phyloP scores from a whole-genome alignment of 2,113 vertebrate species.

The Electrona antarctica region DNA sequence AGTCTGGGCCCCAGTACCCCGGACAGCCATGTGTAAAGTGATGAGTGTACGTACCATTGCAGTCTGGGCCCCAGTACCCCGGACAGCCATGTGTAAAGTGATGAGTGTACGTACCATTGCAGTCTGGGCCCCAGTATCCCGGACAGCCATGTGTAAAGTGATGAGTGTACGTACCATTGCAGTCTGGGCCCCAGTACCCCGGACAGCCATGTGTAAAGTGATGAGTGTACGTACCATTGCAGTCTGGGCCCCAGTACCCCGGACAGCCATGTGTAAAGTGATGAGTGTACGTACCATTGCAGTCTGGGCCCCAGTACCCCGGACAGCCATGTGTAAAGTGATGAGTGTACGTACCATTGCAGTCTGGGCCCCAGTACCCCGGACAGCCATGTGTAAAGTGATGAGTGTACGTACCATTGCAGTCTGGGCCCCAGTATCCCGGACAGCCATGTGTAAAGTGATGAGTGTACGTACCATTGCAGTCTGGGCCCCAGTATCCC shows the following conservation, averaged over 20 bases:
- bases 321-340: too few relatives aligned
- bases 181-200: conserved; percentile 78
- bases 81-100: too few relatives aligned
- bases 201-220: too few relatives aligned
- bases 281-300: conserved; percentile 68
- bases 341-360: conserved; percentile 68
- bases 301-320: conserved; percentile 78
- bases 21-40: too few relatives aligned
- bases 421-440: conserved; percentile 78
- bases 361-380: conserved; percentile 78
- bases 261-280: too few relatives aligned
- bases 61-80: conserved; percentile 78
- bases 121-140: conserved; percentile 78
- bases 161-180: conserved; percentile 68
- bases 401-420: conserved; percentile 68
- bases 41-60: conserved; percentile 68
- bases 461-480: conserved; percentile 68
- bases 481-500: conserved; percentile 78
- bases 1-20: conserved; percentile 78
- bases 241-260: conserved; percentile 78
- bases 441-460: too few relatives aligned
- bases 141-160: too few relatives aligned
- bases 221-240: conserved; percentile 68
- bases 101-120: conserved; percentile 68
- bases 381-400: too few relatives aligned